Evolutionary conservation across 2,888 invertebrate genomes (phyloP).

Genomic region (Ryuthela nishihirai): DNA sequence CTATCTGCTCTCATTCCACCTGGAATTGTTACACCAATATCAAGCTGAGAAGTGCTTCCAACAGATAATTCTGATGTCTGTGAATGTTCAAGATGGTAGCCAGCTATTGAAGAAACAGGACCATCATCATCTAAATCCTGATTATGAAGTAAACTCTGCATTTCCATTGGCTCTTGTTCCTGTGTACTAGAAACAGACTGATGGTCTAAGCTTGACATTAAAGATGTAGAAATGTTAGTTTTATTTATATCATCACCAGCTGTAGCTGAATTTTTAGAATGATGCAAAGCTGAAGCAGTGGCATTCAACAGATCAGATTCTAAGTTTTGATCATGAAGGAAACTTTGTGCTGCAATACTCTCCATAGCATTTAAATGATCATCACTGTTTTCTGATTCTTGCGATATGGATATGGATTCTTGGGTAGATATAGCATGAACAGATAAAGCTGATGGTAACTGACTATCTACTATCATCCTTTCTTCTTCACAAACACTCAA

Average conservation of each 20-base stretch:
- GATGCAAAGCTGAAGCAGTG: conserved; percentile 21
- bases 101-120: conserved; percentile 10
- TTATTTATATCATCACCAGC: conserved; percentile 11
- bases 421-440: conserved; percentile 25
- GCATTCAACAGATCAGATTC: conserved; percentile 30
- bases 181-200: conserved; percentile 23
- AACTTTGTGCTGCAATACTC: conserved; percentile 29
- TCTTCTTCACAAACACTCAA: conserved; percentile 17
- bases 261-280: conserved; percentile 11
- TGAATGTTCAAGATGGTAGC: conserved; percentile 28
- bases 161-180: conserved; percentile 22
- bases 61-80: conserved; percentile 27
- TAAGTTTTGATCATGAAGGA: conserved; percentile 21
- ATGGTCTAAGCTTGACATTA: conserved; percentile 12
- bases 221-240: conserved; percentile 11
- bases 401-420: conserved; percentile 8
- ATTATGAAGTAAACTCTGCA: conserved; percentile 26
- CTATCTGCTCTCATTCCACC: conserved; percentile 19
- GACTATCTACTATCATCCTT: conserved; percentile 20
- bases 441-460: conserved; percentile 14
- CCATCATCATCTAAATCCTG: conserved; percentile 21
- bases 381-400: conserved; percentile 18
- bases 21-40: conserved; percentile 6
- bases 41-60: conserved; percentile 23
- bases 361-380: conserved; percentile 26